phyloP scores from a whole-genome alignment of 2,113 vertebrate species.

The Mobula birostris region DNA sequence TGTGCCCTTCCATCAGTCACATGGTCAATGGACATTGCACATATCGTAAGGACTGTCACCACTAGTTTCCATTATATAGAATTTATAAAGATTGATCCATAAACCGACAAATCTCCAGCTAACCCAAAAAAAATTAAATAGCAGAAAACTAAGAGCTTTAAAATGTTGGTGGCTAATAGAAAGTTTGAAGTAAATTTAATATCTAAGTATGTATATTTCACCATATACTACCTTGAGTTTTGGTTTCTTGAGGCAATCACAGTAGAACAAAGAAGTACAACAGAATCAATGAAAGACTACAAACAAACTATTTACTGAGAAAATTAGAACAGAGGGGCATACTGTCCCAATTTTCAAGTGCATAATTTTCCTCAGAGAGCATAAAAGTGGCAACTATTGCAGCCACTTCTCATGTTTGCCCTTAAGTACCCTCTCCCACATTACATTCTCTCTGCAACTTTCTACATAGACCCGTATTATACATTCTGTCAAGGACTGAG shows the following conservation, averaged over 20 bases:
- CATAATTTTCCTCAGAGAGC: background rate
- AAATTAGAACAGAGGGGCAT: background rate
- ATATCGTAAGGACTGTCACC: background rate
- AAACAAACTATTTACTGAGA: too few species aligned
- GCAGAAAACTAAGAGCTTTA: too few species aligned
- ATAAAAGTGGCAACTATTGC: background rate
- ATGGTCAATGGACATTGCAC: background rate
- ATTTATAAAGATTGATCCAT: background rate
- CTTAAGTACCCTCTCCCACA: background rate
- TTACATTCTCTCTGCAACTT: background rate
- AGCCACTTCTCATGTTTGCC: background rate
- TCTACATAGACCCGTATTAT: background rate
- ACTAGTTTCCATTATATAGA: background rate
- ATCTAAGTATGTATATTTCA: too few species aligned
- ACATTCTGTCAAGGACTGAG: background rate
- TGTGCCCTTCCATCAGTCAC: background rate
- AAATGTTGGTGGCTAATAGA: background rate
- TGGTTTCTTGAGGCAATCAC: too few species aligned
- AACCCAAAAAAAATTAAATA: background rate
- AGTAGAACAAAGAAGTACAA: too few species aligned
- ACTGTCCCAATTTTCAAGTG: slow-evolving; percentile 8
- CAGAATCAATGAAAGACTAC: too few species aligned
- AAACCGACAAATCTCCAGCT: background rate
- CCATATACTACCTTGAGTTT: too few species aligned
- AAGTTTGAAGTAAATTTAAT: too few species aligned